A percentile compares a stretch with the other conserved stretches of the same genome.
These are phyloP conservation scores for Glyphotaelius pellucidus DNA, from an alignment of 2,888 invertebrate species.

Conservation along the genomic window DNA sequence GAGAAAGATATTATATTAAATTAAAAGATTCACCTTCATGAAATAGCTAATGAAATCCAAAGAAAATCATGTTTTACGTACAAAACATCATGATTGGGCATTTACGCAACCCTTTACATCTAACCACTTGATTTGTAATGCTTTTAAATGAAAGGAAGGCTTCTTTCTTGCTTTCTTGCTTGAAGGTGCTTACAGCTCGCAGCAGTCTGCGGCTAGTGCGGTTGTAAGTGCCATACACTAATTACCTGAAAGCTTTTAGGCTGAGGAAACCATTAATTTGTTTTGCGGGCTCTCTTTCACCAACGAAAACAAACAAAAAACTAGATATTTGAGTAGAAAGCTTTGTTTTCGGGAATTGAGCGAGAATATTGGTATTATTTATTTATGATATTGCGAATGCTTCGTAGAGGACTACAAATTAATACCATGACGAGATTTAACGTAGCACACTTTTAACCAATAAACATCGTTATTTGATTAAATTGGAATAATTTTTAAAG, in stretches of 20 bases:
- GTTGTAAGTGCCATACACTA: conserved; percentile 39
- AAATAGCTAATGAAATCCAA: no score
- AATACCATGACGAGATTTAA: neutral
- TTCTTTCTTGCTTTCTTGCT: neutral
- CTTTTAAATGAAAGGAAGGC: conserved; percentile 40
- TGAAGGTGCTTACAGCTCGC: conserved; percentile 11
- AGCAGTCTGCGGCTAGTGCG: neutral
- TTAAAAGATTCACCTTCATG: no score
- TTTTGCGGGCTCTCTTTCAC: neutral
- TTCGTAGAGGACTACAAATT: neutral
- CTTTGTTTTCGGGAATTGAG: neutral
- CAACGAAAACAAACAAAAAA: conserved; percentile 23
- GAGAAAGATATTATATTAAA: no score
- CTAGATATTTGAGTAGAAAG: neutral
- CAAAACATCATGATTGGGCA: neutral
- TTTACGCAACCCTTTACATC: neutral
- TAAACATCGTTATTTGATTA: no score
- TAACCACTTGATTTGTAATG: conserved; percentile 44
- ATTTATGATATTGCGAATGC: neutral
- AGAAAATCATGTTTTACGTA: neutral
- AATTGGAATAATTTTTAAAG: no score
- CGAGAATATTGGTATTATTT: neutral
- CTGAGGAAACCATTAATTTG: conserved; percentile 27
- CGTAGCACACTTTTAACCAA: neutral
- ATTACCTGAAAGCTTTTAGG: conserved; percentile 53